phyloP scores from a whole-genome alignment of 1,140 invertebrate genomes.

The Pararge aegeria region DNA sequence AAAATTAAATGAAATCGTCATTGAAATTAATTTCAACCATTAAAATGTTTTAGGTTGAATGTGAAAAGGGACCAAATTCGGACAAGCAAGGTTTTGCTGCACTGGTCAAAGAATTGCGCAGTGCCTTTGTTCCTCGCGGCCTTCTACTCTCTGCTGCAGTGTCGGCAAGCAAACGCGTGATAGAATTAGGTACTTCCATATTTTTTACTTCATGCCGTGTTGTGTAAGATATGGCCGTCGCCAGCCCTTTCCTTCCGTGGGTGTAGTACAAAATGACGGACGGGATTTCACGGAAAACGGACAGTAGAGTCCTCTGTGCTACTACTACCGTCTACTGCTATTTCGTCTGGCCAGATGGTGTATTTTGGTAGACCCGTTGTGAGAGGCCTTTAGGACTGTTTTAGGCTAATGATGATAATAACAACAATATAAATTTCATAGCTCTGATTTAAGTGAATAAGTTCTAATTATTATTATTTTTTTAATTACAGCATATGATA shows the following conservation, averaged over 20 bases:
- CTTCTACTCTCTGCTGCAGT: constrained; percentile 90
- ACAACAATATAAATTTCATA: not conserved
- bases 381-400: no score
- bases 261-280: no score
- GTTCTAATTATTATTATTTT: not conserved
- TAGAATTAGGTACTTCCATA: constrained; percentile 82
- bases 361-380: no score
- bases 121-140: constrained; percentile 85
- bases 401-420: no score
- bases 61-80: constrained; percentile 86
- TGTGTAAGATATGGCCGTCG: no score
- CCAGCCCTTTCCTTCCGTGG: no score
- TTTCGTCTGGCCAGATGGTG: no score
- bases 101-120: constrained; percentile 86
- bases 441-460: not conserved
- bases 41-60: constrained; percentile 83
- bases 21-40: not conserved
- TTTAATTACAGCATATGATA: constrained; percentile 83
- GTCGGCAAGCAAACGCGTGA: constrained; percentile 90
- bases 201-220: not conserved
- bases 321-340: no score
- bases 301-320: no score
- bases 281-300: no score
- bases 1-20: no score
- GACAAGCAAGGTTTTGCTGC: constrained; percentile 88